These are phyloP conservation scores for Drosophila bunnanda DNA, from an alignment of 2,888 invertebrate species.

Conservation along the genomic window DNA sequence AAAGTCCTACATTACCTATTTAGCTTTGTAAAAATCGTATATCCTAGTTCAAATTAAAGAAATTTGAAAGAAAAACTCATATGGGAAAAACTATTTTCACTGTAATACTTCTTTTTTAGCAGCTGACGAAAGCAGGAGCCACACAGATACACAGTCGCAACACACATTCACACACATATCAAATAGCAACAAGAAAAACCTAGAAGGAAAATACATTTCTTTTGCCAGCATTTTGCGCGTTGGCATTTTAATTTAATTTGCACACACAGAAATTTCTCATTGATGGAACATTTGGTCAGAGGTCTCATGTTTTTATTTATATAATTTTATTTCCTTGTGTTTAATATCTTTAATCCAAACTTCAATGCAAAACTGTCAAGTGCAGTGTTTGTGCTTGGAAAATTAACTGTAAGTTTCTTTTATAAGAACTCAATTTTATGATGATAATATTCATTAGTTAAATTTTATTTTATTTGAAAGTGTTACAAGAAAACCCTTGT, in stretches of 20 bases:
- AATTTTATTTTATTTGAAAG: too few species aligned
- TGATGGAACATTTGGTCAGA: conserved; percentile 32
- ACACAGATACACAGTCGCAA: conserved; percentile 7
- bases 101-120: conserved; percentile 1
- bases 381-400: conserved; percentile 4
- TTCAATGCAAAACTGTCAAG: conserved; percentile 24
- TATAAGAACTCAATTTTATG: too few species aligned
- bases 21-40: too few species aligned
- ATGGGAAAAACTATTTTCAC: too few species aligned
- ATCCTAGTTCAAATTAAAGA: background rate
- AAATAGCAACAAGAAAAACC: conserved; percentile 31
- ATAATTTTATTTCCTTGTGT: background rate
- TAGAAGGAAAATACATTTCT: conserved; percentile 40
- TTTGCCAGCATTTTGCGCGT: conserved; percentile 35
- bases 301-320: conserved; percentile 1
- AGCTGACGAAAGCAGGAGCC: conserved; percentile 36
- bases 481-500: too few species aligned
- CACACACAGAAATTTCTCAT: conserved; percentile 32
- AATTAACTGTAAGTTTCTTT: too few species aligned
- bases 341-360: conserved; percentile 31
- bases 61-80: background rate
- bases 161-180: conserved; percentile 22
- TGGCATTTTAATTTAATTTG: conserved; percentile 74
- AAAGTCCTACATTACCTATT: background rate
- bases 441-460: too few species aligned